Percentiles rank a stretch among this genome's conserved stretches.
phyloP scores from a whole-genome alignment of 2,113 vertebrate genomes.

The Sminthopsis crassicaudata region DNA sequence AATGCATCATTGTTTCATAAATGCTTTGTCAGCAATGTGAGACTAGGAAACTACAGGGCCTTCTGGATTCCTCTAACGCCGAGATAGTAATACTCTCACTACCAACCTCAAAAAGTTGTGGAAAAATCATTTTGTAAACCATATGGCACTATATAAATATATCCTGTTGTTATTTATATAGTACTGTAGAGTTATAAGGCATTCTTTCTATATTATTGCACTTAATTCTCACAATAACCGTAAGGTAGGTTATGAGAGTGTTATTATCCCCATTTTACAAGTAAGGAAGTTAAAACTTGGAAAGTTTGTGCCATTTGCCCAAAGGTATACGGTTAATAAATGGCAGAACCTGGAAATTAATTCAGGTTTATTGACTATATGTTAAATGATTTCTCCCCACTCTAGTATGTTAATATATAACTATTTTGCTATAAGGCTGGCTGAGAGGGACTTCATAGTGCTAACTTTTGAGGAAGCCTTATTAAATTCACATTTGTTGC shows the following conservation, averaged over 20 bases:
- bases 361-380: not conserved
- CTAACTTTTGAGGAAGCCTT: not conserved
- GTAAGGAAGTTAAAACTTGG: not conserved
- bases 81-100: not conserved
- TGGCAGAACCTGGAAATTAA: not conserved
- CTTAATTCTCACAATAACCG: not conserved
- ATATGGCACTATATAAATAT: not conserved
- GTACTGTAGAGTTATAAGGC: not conserved
- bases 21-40: not conserved
- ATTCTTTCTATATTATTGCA: not conserved
- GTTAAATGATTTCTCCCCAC: not conserved
- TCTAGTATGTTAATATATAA: not conserved
- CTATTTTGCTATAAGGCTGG: not conserved
- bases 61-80: not conserved
- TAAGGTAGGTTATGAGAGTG: not conserved
- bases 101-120: not conserved
- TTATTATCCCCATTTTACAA: not conserved
- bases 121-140: not conserved
- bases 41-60: not conserved
- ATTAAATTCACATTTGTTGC: not conserved
- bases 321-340: not conserved
- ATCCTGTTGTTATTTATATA: not conserved
- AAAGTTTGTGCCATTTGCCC: not conserved
- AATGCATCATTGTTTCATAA: not conserved
- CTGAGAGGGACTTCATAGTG: not conserved